Base-by-base conservation (phyloP, 2,888 invertebrate species). In the Aphodius sticticus region DNA sequence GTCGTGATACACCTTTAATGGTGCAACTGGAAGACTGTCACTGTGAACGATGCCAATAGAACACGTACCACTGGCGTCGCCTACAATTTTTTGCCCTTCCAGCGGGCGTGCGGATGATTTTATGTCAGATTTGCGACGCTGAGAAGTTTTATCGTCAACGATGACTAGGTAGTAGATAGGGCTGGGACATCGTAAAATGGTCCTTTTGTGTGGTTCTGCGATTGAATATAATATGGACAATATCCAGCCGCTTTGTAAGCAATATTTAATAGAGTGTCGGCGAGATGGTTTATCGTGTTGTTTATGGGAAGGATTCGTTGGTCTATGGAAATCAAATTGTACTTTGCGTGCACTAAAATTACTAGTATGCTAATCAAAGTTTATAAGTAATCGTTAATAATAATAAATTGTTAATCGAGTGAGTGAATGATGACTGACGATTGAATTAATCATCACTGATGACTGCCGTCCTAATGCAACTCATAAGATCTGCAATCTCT, bases 101-200 rank as follows among this genome's bases (percentile, higher is more conserved):
- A 53, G 53, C 53, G 53, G 53, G 53, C 53, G 53, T 53, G 53
- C 53, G 53, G 53, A 53, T 53, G 53, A 53, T 53, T 53, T 53
- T 5, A 53, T 53, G 53, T 53, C 53, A 53, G 53, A 53, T 53
- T 53, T 53, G 53, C 1, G 53, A 12, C 12, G 26, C 26, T 26
- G 26, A 7, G 53, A 12, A 7, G 53, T 53, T 53, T 53, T 53
- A 53, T 53, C 53, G 53, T 53, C 53, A 12, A 53, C 53, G 53
- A 53, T 53, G 53, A 53, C 53, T 53, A 53, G 3, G 53, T 53
- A 53, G 53, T 53, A 53, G 53, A 53, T 53, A 53, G 53, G 12
- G 53, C 53, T 12, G 53, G 53, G 53, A 53, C 53, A 53, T 53
- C 53, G 53, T 53, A 53, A 53, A 53, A 53, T 53, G 53, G 53